phyloP scores from a whole-genome alignment of 2,797 vertebrate genomes.

The Agapornis canus region DNA sequence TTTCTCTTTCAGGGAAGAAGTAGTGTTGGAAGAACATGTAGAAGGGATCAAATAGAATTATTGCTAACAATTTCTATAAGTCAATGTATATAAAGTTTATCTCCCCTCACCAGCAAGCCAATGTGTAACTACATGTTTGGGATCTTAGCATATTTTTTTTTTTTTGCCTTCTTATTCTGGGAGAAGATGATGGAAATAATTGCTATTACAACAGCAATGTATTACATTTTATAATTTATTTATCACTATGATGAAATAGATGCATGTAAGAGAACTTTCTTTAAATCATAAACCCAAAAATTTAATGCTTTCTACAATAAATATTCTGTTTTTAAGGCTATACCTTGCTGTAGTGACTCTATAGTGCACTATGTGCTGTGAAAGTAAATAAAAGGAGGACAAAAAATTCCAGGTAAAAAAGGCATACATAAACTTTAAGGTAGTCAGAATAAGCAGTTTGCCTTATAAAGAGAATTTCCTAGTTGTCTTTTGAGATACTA shows the following conservation, averaged over 20 bases:
- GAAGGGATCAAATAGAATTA: background rate
- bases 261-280: background rate
- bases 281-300: constrained; percentile 40
- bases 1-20: background rate
- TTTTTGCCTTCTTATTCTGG: constrained; percentile 32
- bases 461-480: background rate
- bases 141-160: constrained; percentile 23
- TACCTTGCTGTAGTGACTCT: background rate
- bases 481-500: background rate
- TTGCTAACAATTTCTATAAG: background rate
- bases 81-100: background rate
- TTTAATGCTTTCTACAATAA: background rate
- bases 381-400: background rate
- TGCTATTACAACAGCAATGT: constrained; percentile 26
- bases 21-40: background rate
- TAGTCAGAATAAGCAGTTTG: background rate
- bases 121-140: constrained; percentile 2
- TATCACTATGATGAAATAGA: constrained; percentile 29
- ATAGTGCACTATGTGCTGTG: background rate
- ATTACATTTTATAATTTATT: constrained; percentile 41
- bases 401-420: background rate
- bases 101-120: background rate
- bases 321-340: background rate
- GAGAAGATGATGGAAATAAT: constrained; percentile 14
- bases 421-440: background rate